A percentile compares a stretch with the other conserved stretches of the same genome.
phyloP scores from a whole-genome alignment of 2,888 invertebrate genomes.

The Caenorhabditis imperialis region DNA sequence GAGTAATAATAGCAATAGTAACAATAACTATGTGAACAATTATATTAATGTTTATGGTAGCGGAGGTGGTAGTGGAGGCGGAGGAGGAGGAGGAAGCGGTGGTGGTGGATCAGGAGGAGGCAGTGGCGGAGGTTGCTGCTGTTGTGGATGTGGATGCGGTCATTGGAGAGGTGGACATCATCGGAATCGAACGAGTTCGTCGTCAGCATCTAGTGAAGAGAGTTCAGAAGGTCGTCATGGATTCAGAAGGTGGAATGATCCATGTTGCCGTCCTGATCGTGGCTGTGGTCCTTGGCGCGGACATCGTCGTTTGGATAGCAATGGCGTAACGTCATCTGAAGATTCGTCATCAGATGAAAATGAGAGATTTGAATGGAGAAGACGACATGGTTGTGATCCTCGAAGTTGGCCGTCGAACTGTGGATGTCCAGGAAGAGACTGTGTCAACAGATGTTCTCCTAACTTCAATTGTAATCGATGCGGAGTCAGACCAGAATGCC shows the following conservation, averaged over 20 bases:
- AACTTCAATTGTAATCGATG: constrained; percentile 1
- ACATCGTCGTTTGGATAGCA: not conserved
- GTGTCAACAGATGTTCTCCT: no score
- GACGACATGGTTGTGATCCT: not conserved
- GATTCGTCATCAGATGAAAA: not conserved
- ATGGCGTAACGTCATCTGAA: constrained; percentile 2
- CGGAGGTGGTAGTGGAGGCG: constrained; percentile 5
- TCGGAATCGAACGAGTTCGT: not conserved
- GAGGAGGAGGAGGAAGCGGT: constrained; percentile 9
- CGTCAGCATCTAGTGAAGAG: not conserved
- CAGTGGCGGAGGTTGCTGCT: not conserved
- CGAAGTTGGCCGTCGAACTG: not conserved
- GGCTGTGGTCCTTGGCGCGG: not conserved
- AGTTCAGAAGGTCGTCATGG: no score
- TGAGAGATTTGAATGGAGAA: no score
- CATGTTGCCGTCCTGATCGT: not conserved
- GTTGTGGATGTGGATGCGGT: not conserved
- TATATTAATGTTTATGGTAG: constrained; percentile 28
- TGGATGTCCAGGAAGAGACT: no score
- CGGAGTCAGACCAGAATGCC: not conserved
- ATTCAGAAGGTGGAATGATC: no score
- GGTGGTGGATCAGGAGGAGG: constrained; percentile 5
- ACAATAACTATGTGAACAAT: constrained; percentile 25
- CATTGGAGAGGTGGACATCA: not conserved
- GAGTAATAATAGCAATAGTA: constrained; percentile 27